Base-by-base conservation (phyloP, 2,888 invertebrate genomes). In the Tortrix viridana region DNA sequence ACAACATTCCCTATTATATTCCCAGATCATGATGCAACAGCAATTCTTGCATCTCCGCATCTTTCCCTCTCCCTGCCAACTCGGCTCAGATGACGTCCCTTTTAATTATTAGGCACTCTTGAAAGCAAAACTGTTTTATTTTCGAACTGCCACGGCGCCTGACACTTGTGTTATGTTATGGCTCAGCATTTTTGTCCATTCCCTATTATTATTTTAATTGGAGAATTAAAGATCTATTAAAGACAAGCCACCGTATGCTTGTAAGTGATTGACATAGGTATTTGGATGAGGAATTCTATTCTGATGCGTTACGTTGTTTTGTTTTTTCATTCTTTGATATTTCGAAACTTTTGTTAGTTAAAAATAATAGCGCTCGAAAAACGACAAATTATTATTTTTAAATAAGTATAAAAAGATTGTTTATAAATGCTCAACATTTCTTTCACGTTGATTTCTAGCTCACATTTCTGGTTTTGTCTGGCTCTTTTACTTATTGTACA, bases 81-180 rank as follows among this genome's bases (percentile, higher is more conserved):
- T 50, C 54, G 41, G 53, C 65, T 65, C 59, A 66, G 59, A 74
- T 76, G 71, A 71, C 73, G 71, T 63, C 66, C 63, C 57, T 70
- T 77, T 75, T 76, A 75, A 75, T 75, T 76, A 73, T 73, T 67
- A 58, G 63, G 58, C 63, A 58, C 63, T 63, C 63, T 63, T 22
- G 57, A 63, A 48, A 58, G 63, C 63, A 63, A 63, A 63, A 63
- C 63, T 63, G 63, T 63, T 63, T 63, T 63, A 63, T 63, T 63
- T 63, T 63, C 19, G 32, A 58, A 52, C 47, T 32, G 47, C 23
- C 63, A 46, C 62, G 26, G 62, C 62, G 56, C 53, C 58, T 57
- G 63, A 53, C 58, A 58, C 56, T 56, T 37, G 56, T 57, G 57
- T 57, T 26, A 23, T 50, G 32, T 37, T 19, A 41, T 23, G 47